These are phyloP conservation scores for Eristalis arbustorum DNA, from an alignment of 2,888 invertebrate species.

Conservation along the genomic window DNA sequence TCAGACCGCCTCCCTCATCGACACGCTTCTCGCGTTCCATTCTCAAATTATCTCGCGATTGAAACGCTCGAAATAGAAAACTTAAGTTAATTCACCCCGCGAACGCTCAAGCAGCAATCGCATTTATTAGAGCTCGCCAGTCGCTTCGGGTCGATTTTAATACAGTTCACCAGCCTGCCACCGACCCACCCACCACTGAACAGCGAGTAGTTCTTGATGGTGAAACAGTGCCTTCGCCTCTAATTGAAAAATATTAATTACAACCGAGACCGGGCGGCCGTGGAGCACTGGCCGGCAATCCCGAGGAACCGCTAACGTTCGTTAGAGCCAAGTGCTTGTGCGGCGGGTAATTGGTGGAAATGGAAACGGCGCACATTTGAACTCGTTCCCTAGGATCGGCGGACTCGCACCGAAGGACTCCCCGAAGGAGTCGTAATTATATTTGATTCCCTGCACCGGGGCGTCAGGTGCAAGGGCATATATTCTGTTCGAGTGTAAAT, in stretches of 20 bases:
- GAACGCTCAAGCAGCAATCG: too few species aligned
- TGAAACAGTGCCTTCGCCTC: neutral
- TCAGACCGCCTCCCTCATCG: too few species aligned
- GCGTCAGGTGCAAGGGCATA: too few species aligned
- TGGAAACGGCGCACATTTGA: neutral
- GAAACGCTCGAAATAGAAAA: too few species aligned
- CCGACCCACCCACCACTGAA: neutral
- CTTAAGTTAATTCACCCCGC: too few species aligned
- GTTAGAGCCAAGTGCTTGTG: neutral
- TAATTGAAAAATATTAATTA: constrained; percentile 1
- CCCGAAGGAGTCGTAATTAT: neutral
- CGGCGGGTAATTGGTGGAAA: neutral
- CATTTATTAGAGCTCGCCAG: too few species aligned
- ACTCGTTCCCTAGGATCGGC: neutral
- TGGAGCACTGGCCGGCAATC: neutral
- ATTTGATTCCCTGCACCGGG: neutral
- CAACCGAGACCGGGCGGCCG: neutral
- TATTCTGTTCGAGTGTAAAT: too few species aligned
- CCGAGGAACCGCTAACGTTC: neutral
- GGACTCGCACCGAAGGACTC: neutral
- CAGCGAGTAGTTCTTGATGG: neutral
- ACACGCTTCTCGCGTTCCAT: too few species aligned
- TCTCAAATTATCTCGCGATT: too few species aligned
- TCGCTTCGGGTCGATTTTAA: neutral
- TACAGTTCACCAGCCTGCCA: neutral